Conservation (phyloP, 2,113 vertebrate genomes). For the Notechis scutatus region DNA sequence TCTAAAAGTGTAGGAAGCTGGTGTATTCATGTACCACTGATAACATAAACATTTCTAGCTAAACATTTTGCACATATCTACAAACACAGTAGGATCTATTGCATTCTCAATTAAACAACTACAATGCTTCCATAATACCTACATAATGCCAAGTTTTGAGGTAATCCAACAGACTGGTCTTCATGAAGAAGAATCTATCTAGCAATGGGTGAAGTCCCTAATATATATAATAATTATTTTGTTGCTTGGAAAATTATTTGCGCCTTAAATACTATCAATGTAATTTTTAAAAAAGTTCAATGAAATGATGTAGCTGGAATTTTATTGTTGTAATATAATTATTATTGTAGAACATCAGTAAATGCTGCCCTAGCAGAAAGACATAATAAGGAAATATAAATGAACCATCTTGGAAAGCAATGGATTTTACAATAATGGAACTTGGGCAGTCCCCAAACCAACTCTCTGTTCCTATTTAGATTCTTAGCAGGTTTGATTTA, state of each 20-base stretch:
- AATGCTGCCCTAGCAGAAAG: slow-evolving; percentile 20
- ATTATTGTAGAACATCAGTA: slow-evolving; percentile 31
- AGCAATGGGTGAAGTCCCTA: neutral
- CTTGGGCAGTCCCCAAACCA: neutral
- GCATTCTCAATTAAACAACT: neutral
- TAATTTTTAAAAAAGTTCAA: neutral
- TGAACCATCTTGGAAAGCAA: neutral
- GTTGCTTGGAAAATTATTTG: neutral
- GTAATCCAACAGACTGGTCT: neutral
- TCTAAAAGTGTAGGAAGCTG: neutral
- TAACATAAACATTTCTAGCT: no score
- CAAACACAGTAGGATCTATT: no score
- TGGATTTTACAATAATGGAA: neutral
- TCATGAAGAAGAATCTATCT: neutral
- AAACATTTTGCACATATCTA: no score
- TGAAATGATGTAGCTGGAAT: slow-evolving; percentile 13
- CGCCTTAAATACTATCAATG: neutral
- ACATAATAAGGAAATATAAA: slow-evolving; percentile 40
- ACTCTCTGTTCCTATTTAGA: neutral
- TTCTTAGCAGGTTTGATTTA: neutral
- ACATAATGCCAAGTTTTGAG: neutral
- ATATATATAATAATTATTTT: neutral
- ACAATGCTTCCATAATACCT: neutral
- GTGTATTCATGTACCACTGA: neutral
- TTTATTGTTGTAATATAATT: neutral